phyloP scores from a whole-genome alignment of 1,140 invertebrate species.

The Oscheius sp. region DNA sequence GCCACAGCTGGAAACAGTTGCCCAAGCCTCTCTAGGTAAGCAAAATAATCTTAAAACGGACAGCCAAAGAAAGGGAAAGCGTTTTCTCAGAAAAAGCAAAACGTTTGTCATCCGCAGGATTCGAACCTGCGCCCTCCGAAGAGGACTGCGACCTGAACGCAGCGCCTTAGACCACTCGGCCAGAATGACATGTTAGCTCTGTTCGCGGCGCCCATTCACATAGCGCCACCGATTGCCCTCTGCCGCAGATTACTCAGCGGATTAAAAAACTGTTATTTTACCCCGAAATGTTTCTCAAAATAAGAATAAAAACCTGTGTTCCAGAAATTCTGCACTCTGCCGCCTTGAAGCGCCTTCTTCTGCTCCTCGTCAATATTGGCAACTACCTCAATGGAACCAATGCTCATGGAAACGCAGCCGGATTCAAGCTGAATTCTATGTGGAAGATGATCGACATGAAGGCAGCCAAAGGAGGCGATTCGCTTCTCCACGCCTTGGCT shows the following conservation, averaged over 20 bases:
- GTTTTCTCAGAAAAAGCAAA: neutral
- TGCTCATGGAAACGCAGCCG: conserved; percentile 32
- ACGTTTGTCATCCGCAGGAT: too few species aligned
- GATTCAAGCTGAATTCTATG: conserved; percentile 34
- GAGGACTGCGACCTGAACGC: too few species aligned
- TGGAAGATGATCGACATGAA: conserved; percentile 36
- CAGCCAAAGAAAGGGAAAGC: neutral
- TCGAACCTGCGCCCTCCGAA: too few species aligned
- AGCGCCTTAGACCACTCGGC: too few species aligned
- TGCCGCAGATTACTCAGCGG: neutral
- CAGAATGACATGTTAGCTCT: too few species aligned
- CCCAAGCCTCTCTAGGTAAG: neutral
- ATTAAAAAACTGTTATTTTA: neutral
- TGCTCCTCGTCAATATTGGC: conserved; percentile 30
- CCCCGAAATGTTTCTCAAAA: neutral
- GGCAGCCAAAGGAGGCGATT: conserved; percentile 15
- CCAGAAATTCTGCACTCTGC: conserved; percentile 23
- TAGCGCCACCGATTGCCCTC: neutral
- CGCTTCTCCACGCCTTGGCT: conserved; percentile 13
- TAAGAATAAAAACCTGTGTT: neutral
- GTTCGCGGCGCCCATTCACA: too few species aligned
- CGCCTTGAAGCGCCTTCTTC: conserved; percentile 22
- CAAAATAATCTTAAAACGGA: neutral
- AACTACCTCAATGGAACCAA: conserved; percentile 34
- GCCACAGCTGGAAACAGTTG: neutral